phyloP scores from a whole-genome alignment of 2,113 vertebrate genomes.

The Holacanthus passer region DNA sequence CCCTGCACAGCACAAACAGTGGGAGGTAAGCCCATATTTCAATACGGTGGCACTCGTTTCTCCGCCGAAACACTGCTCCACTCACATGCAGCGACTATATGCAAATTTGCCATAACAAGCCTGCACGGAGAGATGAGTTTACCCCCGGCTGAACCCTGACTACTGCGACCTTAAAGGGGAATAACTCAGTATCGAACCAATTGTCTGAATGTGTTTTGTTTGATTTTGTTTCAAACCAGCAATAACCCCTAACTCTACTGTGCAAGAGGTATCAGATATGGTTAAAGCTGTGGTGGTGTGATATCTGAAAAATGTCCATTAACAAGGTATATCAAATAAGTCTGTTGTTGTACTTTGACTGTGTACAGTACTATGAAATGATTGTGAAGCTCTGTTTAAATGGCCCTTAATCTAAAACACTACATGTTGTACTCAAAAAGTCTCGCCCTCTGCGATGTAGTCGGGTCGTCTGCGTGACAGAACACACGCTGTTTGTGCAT shows the following conservation, averaged over 20 bases:
- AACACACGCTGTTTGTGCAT: slow-evolving; percentile 63
- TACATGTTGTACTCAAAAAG: slow-evolving; percentile 67
- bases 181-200: slow-evolving; percentile 54
- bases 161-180: slow-evolving; percentile 54
- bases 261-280: slow-evolving; percentile 68
- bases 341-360: slow-evolving; percentile 77
- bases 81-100: slow-evolving; percentile 74
- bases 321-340: slow-evolving; percentile 73
- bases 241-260: slow-evolving; percentile 82
- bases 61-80: slow-evolving; percentile 52
- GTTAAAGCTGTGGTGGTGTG: slow-evolving; percentile 76
- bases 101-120: slow-evolving; percentile 71
- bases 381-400: slow-evolving; percentile 80
- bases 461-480: slow-evolving; percentile 58
- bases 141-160: slow-evolving; percentile 55
- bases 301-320: slow-evolving; percentile 67
- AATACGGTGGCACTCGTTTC: slow-evolving; percentile 40
- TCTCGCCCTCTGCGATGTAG: slow-evolving; percentile 64
- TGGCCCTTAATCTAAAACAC: slow-evolving; percentile 66
- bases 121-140: slow-evolving; percentile 60
- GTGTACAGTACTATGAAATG: slow-evolving; percentile 76
- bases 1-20: slow-evolving; percentile 72
- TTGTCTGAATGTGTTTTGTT: slow-evolving; percentile 72
- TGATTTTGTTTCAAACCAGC: slow-evolving; percentile 80
- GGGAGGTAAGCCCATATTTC: slow-evolving; percentile 57